These are phyloP conservation scores for Gibbula magus DNA, from an alignment of 2,888 invertebrate genomes.

Conservation along the genomic window DNA sequence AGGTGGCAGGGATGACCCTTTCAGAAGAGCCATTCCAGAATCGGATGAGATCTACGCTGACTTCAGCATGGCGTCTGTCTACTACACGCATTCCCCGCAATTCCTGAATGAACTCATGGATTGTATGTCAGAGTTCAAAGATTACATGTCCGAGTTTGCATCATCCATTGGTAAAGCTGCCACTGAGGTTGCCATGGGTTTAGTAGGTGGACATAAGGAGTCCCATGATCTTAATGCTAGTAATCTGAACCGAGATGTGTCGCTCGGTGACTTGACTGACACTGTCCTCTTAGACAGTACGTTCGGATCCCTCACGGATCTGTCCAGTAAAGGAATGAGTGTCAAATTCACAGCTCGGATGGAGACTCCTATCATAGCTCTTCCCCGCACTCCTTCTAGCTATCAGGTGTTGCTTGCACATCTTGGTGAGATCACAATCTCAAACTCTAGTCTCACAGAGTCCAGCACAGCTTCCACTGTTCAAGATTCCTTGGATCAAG, in stretches of 20 bases:
- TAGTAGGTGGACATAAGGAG: constrained; percentile 74
- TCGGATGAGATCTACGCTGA: constrained; percentile 45
- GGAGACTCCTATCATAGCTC: constrained; percentile 92
- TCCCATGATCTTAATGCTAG: background rate
- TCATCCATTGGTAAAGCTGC: constrained; percentile 91
- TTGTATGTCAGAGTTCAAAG: constrained; percentile 92
- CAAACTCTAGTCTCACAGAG: constrained; percentile 46
- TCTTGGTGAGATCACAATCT: constrained; percentile 87
- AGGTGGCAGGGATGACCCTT: background rate
- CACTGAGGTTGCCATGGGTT: constrained; percentile 92
- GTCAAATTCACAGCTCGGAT: constrained; percentile 83
- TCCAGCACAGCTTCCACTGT: background rate
- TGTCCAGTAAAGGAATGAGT: background rate
- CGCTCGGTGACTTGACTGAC: constrained; percentile 44
- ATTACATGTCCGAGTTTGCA: constrained; percentile 89
- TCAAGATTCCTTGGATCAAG: constrained; percentile 30
- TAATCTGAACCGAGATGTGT: constrained; percentile 34
- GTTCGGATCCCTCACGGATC: constrained; percentile 20
- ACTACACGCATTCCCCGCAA: constrained; percentile 93
- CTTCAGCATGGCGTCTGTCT: constrained; percentile 88
- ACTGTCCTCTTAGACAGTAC: constrained; percentile 42
- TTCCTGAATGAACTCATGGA: constrained; percentile 90
- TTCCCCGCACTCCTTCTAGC: constrained; percentile 87
- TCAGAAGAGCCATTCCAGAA: background rate
- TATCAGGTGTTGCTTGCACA: constrained; percentile 91